Conservation (phyloP, 2,888 invertebrate genomes). For the Lymantria monacha region DNA sequence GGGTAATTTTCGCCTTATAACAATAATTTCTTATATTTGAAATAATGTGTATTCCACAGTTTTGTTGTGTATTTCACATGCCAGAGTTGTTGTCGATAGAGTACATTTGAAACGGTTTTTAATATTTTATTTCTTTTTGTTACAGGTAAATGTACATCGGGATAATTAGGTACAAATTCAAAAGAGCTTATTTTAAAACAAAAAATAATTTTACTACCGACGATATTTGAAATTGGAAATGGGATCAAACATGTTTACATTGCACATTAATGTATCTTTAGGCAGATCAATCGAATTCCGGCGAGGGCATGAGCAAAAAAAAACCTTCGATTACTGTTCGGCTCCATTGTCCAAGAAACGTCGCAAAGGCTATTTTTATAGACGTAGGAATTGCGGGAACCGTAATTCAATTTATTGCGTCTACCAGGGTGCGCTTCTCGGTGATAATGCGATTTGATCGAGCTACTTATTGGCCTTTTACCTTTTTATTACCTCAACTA, state of each 20-base stretch:
- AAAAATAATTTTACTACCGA: too few relatives aligned
- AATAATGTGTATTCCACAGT: too few relatives aligned
- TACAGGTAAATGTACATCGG: not conserved
- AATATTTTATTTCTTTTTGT: not conserved
- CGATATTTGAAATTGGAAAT: too few relatives aligned
- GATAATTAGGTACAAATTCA: too few relatives aligned
- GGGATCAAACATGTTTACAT: too few relatives aligned
- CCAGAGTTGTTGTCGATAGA: too few relatives aligned
- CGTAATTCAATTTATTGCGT: conserved; percentile 73
- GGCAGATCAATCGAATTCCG: conserved; percentile 28
- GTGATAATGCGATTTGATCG: conserved; percentile 76
- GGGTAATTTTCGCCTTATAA: too few relatives aligned
- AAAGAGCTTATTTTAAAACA: too few relatives aligned
- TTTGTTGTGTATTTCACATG: too few relatives aligned
- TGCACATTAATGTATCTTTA: too few relatives aligned
- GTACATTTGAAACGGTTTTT: too few relatives aligned
- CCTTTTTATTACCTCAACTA: conserved; percentile 65
- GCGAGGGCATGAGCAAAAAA: conserved; percentile 28
- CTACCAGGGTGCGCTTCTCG: conserved; percentile 55
- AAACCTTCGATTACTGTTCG: conserved; percentile 47
- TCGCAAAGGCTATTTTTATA: conserved; percentile 60
- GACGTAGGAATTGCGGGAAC: conserved; percentile 57
- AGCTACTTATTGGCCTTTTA: conserved; percentile 75
- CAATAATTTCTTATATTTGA: too few relatives aligned
- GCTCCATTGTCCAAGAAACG: conserved; percentile 32